Evolutionary conservation across 2,888 invertebrate species (phyloP).

Genomic region (Rhorus exstirpatorius): DNA sequence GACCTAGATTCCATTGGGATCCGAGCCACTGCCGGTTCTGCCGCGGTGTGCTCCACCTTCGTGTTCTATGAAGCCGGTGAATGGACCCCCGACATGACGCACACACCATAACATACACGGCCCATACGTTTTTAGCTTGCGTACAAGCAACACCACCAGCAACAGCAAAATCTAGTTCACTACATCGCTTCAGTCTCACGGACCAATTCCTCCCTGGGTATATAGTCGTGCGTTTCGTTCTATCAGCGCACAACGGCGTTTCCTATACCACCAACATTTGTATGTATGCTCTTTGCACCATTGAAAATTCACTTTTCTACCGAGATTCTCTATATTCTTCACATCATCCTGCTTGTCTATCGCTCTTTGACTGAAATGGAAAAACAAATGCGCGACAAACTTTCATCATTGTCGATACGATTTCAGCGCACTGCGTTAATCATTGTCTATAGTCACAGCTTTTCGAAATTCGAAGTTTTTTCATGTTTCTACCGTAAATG

Average conservation of each 20-base stretch:
- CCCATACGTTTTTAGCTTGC: slow-evolving; percentile 45
- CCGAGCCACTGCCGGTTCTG: slow-evolving; percentile 56
- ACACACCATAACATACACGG: slow-evolving; percentile 76
- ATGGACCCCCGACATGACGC: slow-evolving; percentile 82
- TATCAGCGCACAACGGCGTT: slow-evolving; percentile 40
- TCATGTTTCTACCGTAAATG: neutral
- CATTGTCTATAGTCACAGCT: no score
- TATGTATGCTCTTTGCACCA: slow-evolving; percentile 34
- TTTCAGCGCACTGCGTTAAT: slow-evolving; percentile 31
- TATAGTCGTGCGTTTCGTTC: slow-evolving; percentile 36
- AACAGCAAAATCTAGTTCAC: slow-evolving; percentile 40
- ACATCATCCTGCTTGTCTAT: neutral
- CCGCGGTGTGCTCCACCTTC: slow-evolving; percentile 69
- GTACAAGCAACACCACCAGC: slow-evolving; percentile 28
- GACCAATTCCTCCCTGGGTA: slow-evolving; percentile 31
- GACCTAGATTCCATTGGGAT: slow-evolving; percentile 78
- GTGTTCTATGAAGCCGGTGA: slow-evolving; percentile 79
- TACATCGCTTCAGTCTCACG: slow-evolving; percentile 53
- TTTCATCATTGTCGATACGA: slow-evolving; percentile 23
- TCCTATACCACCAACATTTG: slow-evolving; percentile 26
- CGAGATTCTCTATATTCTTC: slow-evolving; percentile 15
- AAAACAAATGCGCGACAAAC: slow-evolving; percentile 46
- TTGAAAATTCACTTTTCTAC: slow-evolving; percentile 54
- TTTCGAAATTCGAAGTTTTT: slow-evolving; percentile 1
- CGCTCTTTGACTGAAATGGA: slow-evolving; percentile 27